Evolutionary conservation across 2,797 vertebrate species (phyloP).

Genomic region (Alca torda): DNA sequence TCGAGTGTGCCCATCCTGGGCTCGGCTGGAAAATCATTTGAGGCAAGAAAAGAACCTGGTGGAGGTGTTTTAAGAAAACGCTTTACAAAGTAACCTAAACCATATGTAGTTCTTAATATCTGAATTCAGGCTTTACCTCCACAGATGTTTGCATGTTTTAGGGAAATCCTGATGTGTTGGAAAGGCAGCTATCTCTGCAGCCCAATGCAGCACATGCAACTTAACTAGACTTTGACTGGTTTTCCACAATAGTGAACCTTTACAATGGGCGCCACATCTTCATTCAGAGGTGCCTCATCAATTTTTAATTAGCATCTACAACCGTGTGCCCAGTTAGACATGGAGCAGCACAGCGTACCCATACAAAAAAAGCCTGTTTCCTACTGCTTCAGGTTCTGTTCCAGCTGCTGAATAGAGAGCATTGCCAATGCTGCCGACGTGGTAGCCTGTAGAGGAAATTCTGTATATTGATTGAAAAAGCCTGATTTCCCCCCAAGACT

Average conservation of each 20-base stretch:
- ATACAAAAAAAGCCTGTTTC: neutral
- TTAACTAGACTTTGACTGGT: neutral
- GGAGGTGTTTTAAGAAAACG: neutral
- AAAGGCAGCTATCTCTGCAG: neutral
- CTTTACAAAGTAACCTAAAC: neutral
- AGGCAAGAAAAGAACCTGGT: neutral
- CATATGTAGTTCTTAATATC: neutral
- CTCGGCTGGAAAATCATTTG: neutral
- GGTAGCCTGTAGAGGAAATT: neutral
- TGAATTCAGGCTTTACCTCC: neutral
- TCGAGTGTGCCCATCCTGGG: neutral
- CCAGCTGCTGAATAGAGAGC: neutral
- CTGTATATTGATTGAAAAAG: neutral
- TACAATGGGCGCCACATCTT: neutral
- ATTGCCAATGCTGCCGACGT: neutral
- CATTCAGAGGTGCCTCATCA: too few species aligned
- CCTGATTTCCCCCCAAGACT: neutral
- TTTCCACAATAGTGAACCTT: neutral
- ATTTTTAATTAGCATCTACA: neutral
- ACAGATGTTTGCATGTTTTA: neutral
- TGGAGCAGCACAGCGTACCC: neutral
- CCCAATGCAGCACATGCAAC: neutral
- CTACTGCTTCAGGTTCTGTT: neutral
- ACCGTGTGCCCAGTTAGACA: neutral
- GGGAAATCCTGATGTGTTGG: neutral